These are phyloP conservation scores for Eriosoma lanigerum DNA, from an alignment of 1,140 invertebrate species.

Conservation along the genomic window DNA sequence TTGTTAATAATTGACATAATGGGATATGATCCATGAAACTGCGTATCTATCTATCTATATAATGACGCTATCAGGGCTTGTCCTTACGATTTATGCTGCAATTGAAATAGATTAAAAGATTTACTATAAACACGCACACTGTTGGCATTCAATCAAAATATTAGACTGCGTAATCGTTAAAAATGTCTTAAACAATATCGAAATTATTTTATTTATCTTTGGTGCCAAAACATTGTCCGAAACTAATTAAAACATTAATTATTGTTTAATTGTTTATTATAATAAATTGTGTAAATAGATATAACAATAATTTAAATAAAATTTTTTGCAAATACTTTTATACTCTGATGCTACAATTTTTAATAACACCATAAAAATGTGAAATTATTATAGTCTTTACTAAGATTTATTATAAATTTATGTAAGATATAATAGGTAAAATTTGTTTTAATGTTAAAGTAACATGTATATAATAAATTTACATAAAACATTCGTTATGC, in stretches of 20 bases:
- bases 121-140: not conserved
- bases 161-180: not conserved
- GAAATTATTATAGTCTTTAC: too few relatives aligned
- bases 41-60: not conserved
- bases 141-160: conserved; percentile 8
- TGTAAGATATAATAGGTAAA: too few relatives aligned
- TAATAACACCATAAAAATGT: too few relatives aligned
- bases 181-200: not conserved
- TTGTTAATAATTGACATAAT: conserved; percentile 43
- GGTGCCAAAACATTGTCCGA: not conserved
- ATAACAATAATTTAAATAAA: too few relatives aligned
- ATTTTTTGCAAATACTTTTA: too few relatives aligned
- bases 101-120: conserved; percentile 37
- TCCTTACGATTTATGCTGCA: not conserved
- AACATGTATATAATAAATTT: too few relatives aligned
- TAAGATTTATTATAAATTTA: too few relatives aligned
- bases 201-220: not conserved
- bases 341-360: too few relatives aligned
- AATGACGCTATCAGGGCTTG: too few relatives aligned
- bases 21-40: not conserved
- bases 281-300: too few relatives aligned
- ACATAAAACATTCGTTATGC: too few relatives aligned
- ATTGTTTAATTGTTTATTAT: not conserved
- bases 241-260: not conserved
- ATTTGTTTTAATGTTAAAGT: too few relatives aligned